Evolutionary conservation across 2,797 vertebrate genomes (phyloP), one percentile per base, ranked within the genome.

Genomic region (Decapterus maruadsi): DNA sequence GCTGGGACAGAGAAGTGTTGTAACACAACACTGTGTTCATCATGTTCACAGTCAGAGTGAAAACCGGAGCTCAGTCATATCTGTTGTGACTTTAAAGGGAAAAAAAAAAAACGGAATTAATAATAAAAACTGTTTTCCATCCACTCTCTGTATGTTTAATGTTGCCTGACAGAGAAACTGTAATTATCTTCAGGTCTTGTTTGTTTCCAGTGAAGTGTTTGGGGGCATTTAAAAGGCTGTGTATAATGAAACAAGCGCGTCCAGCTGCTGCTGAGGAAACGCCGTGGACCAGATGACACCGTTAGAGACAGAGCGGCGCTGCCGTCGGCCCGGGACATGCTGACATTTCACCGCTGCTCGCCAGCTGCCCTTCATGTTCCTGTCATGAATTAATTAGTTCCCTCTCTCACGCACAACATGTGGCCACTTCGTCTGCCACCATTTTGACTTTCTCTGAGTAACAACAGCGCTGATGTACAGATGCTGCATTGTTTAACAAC

Each of bases 311-410:
- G 46, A 36, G 46, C 34, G 2, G 31, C 34, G 1, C 11, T 14
- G 4, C 29, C 26, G 38, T 7, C 20, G 1, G 40, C 29, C 59
- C 11, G 7, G 7, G 29, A 12, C 57, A 46, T 1, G 19, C 57
- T 61, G 53, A 77, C 60, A 29, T 65, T 45, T 65, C 38, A 1
- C 56, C 40, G 29, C 58, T 38, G 64, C 48, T 46, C 50, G 1
- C 50, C 66, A 22, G 61, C 67, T 77, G 75, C 26, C 8, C 4
- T 59, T 64, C 36, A 29, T 46, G 54, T 65, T 54, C 75, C 43
- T 29, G 67, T 20, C 61, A 77, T 40, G 46, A 77, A 65, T 65
- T 71, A 34, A 65, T 77, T 59, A 0, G 46, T 53, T 51, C 65
- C 55, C 29, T 46, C 54, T 1, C 31, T 34, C 46, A 13, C 6